A percentile compares a stretch with the other conserved stretches of the same genome.
Evolutionary conservation across 2,888 invertebrate species (phyloP).

Genomic region (Dexiosoma caninum): DNA sequence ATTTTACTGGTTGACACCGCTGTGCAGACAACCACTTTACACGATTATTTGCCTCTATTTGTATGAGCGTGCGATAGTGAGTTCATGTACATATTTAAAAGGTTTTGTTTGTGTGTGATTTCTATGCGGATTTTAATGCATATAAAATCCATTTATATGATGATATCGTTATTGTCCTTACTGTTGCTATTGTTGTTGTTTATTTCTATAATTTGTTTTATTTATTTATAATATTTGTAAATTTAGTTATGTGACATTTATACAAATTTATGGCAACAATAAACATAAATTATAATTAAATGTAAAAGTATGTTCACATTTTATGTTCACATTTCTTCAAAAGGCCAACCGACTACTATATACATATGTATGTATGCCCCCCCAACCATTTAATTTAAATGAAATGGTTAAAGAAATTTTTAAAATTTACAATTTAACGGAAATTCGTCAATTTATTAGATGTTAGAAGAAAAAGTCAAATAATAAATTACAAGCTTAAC

Average conservation of each 20-base stretch:
- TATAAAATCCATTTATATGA: conserved; percentile 51
- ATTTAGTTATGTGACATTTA: conserved; percentile 56
- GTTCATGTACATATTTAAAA: no score
- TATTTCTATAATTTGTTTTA: conserved; percentile 41
- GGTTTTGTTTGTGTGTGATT: not conserved
- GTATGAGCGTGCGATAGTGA: not conserved
- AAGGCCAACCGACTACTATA: no score
- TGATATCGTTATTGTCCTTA: conserved; percentile 26
- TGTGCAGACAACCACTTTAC: not conserved
- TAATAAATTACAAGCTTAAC: not conserved
- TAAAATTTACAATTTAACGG: conserved; percentile 26
- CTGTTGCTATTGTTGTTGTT: not conserved
- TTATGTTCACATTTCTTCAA: not conserved
- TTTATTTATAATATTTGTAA: conserved; percentile 54
- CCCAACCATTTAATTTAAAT: not conserved
- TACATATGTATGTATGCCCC: no score
- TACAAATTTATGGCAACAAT: conserved; percentile 61
- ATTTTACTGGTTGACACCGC: no score
- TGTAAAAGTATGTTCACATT: conserved; percentile 28
- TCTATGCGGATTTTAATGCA: conserved; percentile 12
- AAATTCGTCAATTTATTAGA: conserved; percentile 49
- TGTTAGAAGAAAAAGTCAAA: not conserved
- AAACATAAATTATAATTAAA: conserved; percentile 63
- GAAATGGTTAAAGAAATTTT: not conserved
- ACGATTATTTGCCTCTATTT: not conserved